phyloP scores from a whole-genome alignment of 35 echinoderm and acorn worm genomes.

The Acanthaster planci region DNA sequence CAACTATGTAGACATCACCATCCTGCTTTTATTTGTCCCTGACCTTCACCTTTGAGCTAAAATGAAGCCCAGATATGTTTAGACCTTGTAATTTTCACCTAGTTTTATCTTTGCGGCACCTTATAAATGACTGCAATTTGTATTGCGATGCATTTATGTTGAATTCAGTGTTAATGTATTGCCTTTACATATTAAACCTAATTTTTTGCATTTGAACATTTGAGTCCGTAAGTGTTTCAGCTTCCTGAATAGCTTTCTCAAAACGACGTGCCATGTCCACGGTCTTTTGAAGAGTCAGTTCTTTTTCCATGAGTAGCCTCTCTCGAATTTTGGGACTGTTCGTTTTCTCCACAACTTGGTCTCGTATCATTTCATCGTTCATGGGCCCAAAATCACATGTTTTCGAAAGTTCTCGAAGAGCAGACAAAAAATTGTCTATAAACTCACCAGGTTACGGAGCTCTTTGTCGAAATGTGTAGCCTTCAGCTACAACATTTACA shows the following conservation, averaged over 20 bases:
- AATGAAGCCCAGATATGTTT: too few relatives aligned
- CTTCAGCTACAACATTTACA: slow-evolving; percentile 33
- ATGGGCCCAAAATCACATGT: slow-evolving; percentile 43
- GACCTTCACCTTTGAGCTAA: too few relatives aligned
- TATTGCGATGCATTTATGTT: too few relatives aligned
- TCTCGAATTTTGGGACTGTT: slow-evolving; percentile 11
- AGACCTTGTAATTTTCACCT: too few relatives aligned
- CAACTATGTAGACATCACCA: too few relatives aligned
- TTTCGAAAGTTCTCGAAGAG: slow-evolving; percentile 27
- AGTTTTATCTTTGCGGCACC: too few relatives aligned
- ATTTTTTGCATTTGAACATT: background rate
- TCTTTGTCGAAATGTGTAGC: slow-evolving; percentile 44
- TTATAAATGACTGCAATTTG: too few relatives aligned
- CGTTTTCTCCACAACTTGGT: slow-evolving; percentile 43
- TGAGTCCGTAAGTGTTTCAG: background rate
- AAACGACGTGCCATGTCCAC: background rate
- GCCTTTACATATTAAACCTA: too few relatives aligned
- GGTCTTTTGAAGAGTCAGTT: background rate
- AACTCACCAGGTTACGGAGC: slow-evolving; percentile 19
- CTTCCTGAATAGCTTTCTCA: too few relatives aligned
- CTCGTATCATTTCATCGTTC: slow-evolving; percentile 29
- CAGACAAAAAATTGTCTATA: slow-evolving; percentile 34
- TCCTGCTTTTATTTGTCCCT: too few relatives aligned
- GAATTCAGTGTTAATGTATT: too few relatives aligned
- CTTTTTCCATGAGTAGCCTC: slow-evolving; percentile 37